Evolutionary conservation across 2,888 invertebrate genomes (phyloP).

Genomic region (Fragum sueziense): DNA sequence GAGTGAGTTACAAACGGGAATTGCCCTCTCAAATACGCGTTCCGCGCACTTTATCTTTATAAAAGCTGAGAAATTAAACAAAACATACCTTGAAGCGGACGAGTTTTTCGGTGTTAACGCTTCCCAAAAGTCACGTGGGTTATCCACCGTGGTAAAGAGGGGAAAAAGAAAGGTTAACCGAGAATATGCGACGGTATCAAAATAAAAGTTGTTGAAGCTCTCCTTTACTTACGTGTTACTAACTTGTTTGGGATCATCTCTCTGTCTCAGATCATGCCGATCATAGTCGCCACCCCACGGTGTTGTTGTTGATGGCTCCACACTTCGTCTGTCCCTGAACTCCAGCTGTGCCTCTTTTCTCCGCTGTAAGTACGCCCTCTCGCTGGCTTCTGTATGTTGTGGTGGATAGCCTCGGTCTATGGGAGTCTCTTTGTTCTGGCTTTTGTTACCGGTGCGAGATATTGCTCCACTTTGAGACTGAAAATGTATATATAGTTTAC

Average conservation of each 20-base stretch:
- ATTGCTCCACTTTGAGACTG: slow-evolving; percentile 12
- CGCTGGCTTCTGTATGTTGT: slow-evolving; percentile 58
- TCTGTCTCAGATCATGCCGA: slow-evolving; percentile 39
- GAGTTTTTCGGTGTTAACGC: too few species aligned
- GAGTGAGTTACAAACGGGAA: too few species aligned
- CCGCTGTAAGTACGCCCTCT: slow-evolving; percentile 40
- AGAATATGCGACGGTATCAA: too few species aligned
- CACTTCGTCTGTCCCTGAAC: slow-evolving; percentile 36
- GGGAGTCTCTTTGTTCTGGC: slow-evolving; percentile 18
- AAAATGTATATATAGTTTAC: too few species aligned
- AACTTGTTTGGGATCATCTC: slow-evolving; percentile 62
- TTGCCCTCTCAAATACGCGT: too few species aligned
- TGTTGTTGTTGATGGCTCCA: slow-evolving; percentile 8
- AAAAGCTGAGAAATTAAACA: too few species aligned
- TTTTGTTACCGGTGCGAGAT: slow-evolving; percentile 6
- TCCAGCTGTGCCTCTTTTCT: slow-evolving; percentile 35
- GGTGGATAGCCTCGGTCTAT: slow-evolving; percentile 56
- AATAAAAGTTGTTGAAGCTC: too few species aligned
- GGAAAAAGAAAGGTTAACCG: too few species aligned
- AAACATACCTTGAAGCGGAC: too few species aligned
- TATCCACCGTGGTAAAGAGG: too few species aligned
- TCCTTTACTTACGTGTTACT: slow-evolving; percentile 52
- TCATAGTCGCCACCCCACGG: slow-evolving; percentile 39
- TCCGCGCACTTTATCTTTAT: too few species aligned
- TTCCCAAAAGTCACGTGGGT: too few species aligned